Conservation (phyloP, 2,797 vertebrate species). For the Artibeus jamaicensis region DNA sequence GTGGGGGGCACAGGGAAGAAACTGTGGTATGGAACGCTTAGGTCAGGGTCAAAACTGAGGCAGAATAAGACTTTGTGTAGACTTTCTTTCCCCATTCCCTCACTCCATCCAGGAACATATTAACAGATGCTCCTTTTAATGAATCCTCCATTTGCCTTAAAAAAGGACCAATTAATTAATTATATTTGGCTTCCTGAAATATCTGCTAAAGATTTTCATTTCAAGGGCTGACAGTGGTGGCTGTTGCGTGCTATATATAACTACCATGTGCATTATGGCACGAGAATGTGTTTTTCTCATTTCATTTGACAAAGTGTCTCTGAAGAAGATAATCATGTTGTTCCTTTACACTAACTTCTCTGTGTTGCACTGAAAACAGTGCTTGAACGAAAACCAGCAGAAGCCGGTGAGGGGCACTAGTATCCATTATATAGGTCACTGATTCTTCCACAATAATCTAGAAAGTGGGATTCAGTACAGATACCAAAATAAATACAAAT, state of each 20-base stretch:
- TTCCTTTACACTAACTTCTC: not conserved
- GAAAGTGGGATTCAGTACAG: not conserved
- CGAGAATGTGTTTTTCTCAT: not conserved
- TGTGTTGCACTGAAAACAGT: not conserved
- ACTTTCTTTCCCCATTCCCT: not conserved
- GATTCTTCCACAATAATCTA: not conserved
- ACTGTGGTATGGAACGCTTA: not conserved
- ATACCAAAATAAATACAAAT: not conserved
- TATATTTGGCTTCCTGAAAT: constrained; percentile 21
- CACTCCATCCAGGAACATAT: not conserved
- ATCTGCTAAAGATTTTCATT: not conserved
- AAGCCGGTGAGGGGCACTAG: not conserved
- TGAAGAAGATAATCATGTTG: not conserved
- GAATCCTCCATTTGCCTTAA: not conserved
- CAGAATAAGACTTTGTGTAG: not conserved
- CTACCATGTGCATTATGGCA: not conserved
- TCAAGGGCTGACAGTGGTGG: not conserved
- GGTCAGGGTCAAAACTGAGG: not conserved
- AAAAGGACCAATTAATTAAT: not conserved
- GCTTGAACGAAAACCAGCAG: not conserved
- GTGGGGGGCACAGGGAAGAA: not conserved
- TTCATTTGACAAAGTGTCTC: not conserved
- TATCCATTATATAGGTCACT: not conserved
- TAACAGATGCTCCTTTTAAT: not conserved
- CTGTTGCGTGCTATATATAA: not conserved